phyloP scores from a whole-genome alignment of 2,888 invertebrate species.

The Phragmatobia fuliginosa region DNA sequence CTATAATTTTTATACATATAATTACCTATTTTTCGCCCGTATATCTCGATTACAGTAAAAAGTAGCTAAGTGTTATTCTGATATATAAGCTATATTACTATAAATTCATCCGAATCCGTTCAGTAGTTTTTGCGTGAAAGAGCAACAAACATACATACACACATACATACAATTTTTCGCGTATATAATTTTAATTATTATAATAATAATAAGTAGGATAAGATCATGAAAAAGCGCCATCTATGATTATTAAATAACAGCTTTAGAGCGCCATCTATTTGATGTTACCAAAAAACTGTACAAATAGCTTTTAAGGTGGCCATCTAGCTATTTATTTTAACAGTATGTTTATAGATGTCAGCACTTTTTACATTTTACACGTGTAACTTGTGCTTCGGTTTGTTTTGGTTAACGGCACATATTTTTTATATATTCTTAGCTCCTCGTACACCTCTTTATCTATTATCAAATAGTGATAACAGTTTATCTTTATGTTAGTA shows the following conservation, averaged over 20 bases:
- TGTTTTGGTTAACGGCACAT: conserved; percentile 44
- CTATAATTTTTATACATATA: too few relatives aligned
- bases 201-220: too few relatives aligned
- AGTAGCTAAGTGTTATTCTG: too few relatives aligned
- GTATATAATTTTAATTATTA: too few relatives aligned
- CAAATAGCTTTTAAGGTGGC: background rate
- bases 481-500: conserved; percentile 29
- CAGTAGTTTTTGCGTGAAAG: too few relatives aligned
- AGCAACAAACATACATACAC: too few relatives aligned
- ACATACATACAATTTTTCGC: too few relatives aligned
- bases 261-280: conserved; percentile 15
- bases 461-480: conserved; percentile 31
- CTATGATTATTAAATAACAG: background rate
- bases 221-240: background rate
- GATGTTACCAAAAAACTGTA: background rate
- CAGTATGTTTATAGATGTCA: conserved; percentile 32
- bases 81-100: too few relatives aligned
- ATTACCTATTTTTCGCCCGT: too few relatives aligned
- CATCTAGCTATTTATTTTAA: conserved; percentile 3
- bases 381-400: conserved; percentile 21
- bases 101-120: too few relatives aligned
- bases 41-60: too few relatives aligned
- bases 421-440: background rate
- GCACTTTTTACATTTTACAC: conserved; percentile 18
- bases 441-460: conserved; percentile 15